Evolutionary conservation across 2,113 vertebrate genomes (phyloP), one percentile per base, ranked within the genome.

Genomic region (Ctenodactylus gundi): DNA sequence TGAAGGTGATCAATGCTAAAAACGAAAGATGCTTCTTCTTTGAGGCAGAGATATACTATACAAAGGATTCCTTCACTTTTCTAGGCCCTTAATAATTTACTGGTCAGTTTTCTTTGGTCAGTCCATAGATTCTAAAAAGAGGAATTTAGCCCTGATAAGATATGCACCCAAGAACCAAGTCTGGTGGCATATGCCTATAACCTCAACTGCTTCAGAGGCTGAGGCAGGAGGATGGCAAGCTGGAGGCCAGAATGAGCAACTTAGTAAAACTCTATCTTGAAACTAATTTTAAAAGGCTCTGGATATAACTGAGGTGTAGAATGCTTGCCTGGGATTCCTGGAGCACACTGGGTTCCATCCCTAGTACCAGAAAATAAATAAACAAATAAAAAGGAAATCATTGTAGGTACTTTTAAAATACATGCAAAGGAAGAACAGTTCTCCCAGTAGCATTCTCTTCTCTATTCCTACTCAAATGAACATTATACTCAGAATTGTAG

Each of bases 11-110:
- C 70, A 86, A 44, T 64, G 5, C 62, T n/a, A n/a, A n/a, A n/a
- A n/a, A n/a, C n/a, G n/a, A n/a, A n/a, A n/a, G 20, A 68, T 95
- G 14, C 72, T 93, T 73, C 21, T 91, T 91, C 84, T 44, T 72
- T 58, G 6, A 15, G 23, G 20, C 67, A 75, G 64, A 64, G 64
- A 34, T 21, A 49, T 20, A 68, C 1, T 80, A 29, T 9, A 41
- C 6, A 5, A 67, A 36, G 88, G 27, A 92, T n/a, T 53, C 27
- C 44, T 58, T 3, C 7, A 34, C n/a, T 88, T 51, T 95, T 34
- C 39, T 68, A 55, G n/a, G 3, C 73, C 46, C 39, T 73, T 67
- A 80, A 81, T 77, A 68, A 41, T 75, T 83, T 58, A 51, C 75
- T 85, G 85, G 49, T 82, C 75, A 51, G 21, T 85, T 85, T 95